A percentile compares a stretch with the other conserved stretches of the same genome.
Evolutionary conservation across 2,797 vertebrate genomes (phyloP).

Genomic region (Mycteria americana): DNA sequence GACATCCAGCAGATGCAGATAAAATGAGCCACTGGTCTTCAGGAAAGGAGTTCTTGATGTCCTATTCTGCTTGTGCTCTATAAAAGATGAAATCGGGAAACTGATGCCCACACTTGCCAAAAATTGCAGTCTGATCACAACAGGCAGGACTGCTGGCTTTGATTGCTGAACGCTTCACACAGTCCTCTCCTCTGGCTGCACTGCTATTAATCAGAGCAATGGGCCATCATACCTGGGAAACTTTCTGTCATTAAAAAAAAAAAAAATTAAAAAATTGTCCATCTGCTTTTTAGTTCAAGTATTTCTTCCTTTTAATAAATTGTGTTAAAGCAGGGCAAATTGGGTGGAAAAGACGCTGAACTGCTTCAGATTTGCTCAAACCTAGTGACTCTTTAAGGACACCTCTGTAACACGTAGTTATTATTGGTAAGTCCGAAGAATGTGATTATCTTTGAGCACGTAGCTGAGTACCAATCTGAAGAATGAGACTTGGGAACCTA

Average conservation of each 20-base stretch:
- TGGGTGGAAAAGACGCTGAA: background rate
- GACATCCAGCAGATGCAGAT: background rate
- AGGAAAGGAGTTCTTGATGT: background rate
- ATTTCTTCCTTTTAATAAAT: conserved; percentile 16
- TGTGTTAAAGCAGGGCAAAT: background rate
- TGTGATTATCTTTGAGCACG: rapidly evolving
- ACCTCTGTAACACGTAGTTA: background rate
- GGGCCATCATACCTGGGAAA: background rate
- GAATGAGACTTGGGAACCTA: background rate
- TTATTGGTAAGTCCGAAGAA: background rate
- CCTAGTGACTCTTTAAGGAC: background rate
- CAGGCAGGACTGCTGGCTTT: background rate
- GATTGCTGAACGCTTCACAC: background rate
- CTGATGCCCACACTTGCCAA: background rate
- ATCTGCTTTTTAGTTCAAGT: background rate
- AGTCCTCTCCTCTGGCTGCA: background rate
- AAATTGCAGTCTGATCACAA: background rate
- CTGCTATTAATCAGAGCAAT: background rate
- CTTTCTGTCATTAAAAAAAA: background rate
- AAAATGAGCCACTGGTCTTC: background rate
- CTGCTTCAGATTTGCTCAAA: background rate
- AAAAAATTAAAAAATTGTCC: background rate
- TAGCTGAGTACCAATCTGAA: background rate
- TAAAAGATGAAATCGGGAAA: background rate
- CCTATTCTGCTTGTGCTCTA: background rate